Base-by-base conservation (phyloP, 2,888 invertebrate species). In the Hanleya hanleyi region DNA sequence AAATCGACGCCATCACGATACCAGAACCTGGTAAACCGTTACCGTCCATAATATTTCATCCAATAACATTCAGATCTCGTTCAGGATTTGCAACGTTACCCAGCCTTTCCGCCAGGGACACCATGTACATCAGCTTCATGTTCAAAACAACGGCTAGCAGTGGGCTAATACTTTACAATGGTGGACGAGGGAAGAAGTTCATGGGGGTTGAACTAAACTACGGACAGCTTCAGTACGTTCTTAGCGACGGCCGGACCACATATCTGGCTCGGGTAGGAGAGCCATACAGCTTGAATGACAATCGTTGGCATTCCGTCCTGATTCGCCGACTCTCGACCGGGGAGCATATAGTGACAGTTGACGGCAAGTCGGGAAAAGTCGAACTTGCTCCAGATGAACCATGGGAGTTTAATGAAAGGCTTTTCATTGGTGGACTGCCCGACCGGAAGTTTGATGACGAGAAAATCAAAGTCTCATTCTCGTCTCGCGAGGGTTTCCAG, bases 381-480 rank as follows among this genome's bases (percentile, higher is more conserved):
- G 32, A 15, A 5, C n/a, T n/a, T n/a, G 29, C 57, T 12, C 57
- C 57, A 4, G 38, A 35, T 1, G 37, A 64, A 37, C 64, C 64
- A 1, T 64, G 64, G 64, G 64, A 64, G 5, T 64, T 64, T 36
- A 33, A 35, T 12, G 64, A 37, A n/a, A 64, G 62, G 6, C 78
- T 87, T 15, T 85, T 83, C 68, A 81, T 86, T 50, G 89, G 88
- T n/a, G 89, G 90, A 0, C 62, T 87, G 32, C 86, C 88, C 1
- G 69, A 77, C 1, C 72, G 71, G 5, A 76, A 86, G 77, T 83
- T 83, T 62, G 73, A 69, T 6, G 75, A 78, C 26, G 71, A 71
- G 1, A 67, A 74, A 7, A 74, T 86, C 9, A 77, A 66, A 33
- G 74, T 69, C 5, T 74, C 78, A 6, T 74, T 88, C 9, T 71